Percentiles rank a stretch among this genome's conserved stretches.
Evolutionary conservation across 1,140 invertebrate genomes (phyloP).

Genomic region (Drosophila melanica): DNA sequence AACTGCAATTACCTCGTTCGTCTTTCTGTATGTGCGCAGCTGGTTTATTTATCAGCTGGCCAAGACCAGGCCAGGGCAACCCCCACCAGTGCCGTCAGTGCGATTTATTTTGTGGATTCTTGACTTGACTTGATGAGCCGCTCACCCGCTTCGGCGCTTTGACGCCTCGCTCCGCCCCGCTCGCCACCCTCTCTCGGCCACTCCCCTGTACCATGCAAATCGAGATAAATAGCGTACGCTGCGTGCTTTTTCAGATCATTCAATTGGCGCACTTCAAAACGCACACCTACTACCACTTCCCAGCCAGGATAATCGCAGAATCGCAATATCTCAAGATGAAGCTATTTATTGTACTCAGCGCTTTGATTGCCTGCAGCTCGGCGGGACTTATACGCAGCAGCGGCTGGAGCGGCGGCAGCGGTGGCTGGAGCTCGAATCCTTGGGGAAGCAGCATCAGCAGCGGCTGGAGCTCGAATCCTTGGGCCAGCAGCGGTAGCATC

Average conservation of each 20-base stretch:
- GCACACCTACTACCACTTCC: slow-evolving; percentile 15
- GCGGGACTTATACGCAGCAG: slow-evolving; percentile 61
- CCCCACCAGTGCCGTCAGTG: slow-evolving; percentile 35
- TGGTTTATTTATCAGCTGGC: slow-evolving; percentile 40
- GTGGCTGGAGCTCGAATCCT: slow-evolving; percentile 40
- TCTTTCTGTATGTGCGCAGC: slow-evolving; percentile 15
- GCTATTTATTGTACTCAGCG: slow-evolving; percentile 65
- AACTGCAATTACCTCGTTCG: slow-evolving; percentile 70
- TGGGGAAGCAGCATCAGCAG: background rate
- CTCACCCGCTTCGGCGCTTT: background rate
- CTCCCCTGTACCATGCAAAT: slow-evolving; percentile 33
- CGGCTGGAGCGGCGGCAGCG: slow-evolving; percentile 15
- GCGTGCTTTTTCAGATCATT: slow-evolving; percentile 59
- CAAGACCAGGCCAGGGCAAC: slow-evolving; percentile 42
- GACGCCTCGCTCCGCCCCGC: too few relatives aligned
- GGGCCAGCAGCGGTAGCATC: slow-evolving; percentile 52
- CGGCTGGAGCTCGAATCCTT: slow-evolving; percentile 47
- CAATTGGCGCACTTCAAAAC: slow-evolving; percentile 59
- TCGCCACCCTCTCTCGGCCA: background rate
- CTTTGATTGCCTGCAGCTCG: slow-evolving; percentile 61
- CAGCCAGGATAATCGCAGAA: slow-evolving; percentile 5
- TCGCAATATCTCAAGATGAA: slow-evolving; percentile 50
- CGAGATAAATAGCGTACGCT: slow-evolving; percentile 64
- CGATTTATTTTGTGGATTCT: slow-evolving; percentile 80
- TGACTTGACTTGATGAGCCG: slow-evolving; percentile 45